Evolutionary conservation across 1,140 invertebrate genomes (phyloP), one percentile per base, ranked within the genome.

Genomic region (Probaryconus sp.): DNA sequence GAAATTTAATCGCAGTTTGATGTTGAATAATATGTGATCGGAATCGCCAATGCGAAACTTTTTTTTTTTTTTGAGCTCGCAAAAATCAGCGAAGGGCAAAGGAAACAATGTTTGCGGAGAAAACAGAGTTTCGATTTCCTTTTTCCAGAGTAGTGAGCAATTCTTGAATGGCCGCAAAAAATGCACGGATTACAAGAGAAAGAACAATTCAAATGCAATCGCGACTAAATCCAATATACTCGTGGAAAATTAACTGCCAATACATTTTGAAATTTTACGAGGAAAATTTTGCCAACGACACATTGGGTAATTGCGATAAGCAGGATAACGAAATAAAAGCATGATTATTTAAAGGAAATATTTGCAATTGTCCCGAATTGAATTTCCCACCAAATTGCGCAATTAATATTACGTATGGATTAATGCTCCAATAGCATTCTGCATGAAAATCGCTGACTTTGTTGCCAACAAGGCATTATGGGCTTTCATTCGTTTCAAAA

Each of bases 201-300:
- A 51, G 38, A 69, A 53, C 53, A 51, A 68, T 60, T 40, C 64
- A 33, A 69, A 69, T 38, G 21, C 55, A 16, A 61, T 68, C 51
- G 64, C 35, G 50, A 20, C 45, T 13, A 68, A 50, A 43, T 30
- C 20, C 42, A 51, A 60, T 48, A 56, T 28, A 60, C 18, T 26
- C 16, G 64, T 24, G 24, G 10, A 51, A 31, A 51, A 50, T 60
- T 60, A 60, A 50, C 28, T 10, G 28, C 13, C 53, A 14, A 51
- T 50, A 47, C 16, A 68, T 47, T 68, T 55, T 51, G n/a, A 30
- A 28, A 33, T 55, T 55, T 65, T 50, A 50, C 10, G 35, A 33
- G 43, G 28, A 20, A 45, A 56, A 47, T 56, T 56, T 56, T 6
- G 51, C 30, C 24, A 7, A 5, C 42, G 45, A 38, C 28, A 47